Conservation (phyloP, 2,797 vertebrate species). For the Anomalospiza imberbis region DNA sequence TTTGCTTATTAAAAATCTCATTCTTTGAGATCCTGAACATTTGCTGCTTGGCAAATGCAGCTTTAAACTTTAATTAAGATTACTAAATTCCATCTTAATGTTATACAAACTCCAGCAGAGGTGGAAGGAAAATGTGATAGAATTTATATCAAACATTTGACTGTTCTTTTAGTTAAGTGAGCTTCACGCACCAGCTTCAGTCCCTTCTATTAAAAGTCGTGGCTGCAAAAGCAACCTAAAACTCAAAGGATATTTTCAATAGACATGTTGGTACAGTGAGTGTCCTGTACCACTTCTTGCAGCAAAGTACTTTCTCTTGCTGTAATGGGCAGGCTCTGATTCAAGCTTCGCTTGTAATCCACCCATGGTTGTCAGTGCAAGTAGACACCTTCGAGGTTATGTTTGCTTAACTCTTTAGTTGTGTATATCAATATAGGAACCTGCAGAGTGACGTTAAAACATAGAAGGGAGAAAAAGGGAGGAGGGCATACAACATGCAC, state of each 20-base stretch:
- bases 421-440: not conserved
- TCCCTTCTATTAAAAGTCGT: not conserved
- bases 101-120: not conserved
- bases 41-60: not conserved
- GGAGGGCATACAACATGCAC: not conserved
- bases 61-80: not conserved
- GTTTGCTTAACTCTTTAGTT: slow-evolving; percentile 9
- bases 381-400: not conserved
- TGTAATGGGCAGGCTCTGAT: not conserved
- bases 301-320: not conserved
- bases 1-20: not conserved
- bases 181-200: not conserved
- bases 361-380: not conserved
- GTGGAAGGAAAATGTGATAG: not conserved
- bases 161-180: not conserved
- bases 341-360: not conserved
- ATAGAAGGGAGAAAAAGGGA: not conserved
- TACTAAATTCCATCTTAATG: not conserved
- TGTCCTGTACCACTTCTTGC: not conserved
- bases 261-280: not conserved
- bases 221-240: not conserved
- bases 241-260: not conserved
- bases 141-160: not conserved
- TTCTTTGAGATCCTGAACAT: not conserved
- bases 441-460: not conserved